Evolutionary conservation across 2,113 vertebrate genomes (phyloP).

Genomic region (Parus major): DNA sequence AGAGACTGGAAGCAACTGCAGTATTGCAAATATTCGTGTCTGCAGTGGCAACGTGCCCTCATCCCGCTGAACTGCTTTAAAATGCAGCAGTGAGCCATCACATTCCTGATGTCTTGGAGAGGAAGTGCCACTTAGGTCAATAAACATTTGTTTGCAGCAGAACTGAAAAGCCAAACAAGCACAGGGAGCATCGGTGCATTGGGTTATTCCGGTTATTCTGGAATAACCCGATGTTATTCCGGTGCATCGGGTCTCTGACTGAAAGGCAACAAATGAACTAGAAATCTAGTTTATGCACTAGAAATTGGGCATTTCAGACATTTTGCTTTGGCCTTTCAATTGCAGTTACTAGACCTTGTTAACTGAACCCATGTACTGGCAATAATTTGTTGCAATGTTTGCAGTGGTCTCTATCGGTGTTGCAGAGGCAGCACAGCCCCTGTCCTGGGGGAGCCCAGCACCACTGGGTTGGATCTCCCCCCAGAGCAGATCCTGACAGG

Average conservation of each 20-base stretch:
- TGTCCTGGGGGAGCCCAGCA: neutral
- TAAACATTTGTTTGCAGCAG: neutral
- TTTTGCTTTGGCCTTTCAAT: neutral
- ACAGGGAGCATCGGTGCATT: neutral
- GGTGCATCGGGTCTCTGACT: neutral
- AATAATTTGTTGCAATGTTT: fast-evolving
- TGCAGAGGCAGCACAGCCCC: neutral
- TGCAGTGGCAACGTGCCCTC: neutral
- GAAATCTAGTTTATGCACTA: neutral
- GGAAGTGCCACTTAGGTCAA: neutral
- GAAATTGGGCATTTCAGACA: neutral
- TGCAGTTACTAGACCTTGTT: neutral
- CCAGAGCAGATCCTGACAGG: neutral
- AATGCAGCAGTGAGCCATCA: neutral
- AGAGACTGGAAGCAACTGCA: neutral
- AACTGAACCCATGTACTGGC: neutral
- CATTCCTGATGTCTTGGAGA: neutral
- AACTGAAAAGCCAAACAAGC: neutral
- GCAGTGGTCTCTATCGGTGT: fast-evolving
- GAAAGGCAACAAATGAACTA: neutral
- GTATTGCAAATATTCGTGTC: neutral
- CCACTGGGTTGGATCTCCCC: too few species aligned
- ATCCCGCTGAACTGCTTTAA: neutral
- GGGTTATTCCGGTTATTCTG: too few species aligned
- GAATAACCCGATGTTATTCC: neutral